A percentile compares a stretch with the other conserved stretches of the same genome.
Conservation (phyloP, 2,113 vertebrate species). For the Melanerpes formicivorus region DNA sequence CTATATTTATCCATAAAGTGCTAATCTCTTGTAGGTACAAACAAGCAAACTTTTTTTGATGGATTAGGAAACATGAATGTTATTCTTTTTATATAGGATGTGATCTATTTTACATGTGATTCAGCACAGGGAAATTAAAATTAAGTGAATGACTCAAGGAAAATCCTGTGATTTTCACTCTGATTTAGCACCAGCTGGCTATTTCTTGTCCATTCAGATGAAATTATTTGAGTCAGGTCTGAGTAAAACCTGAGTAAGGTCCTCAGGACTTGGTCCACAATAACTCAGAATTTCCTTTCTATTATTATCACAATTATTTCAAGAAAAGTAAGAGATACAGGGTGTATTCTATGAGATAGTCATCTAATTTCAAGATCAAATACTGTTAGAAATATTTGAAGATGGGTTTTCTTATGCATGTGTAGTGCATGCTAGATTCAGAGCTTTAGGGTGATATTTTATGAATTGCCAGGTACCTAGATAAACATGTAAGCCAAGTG, state of each 20-base stretch:
- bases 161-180: background rate
- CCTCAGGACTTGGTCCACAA: background rate
- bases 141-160: background rate
- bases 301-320: background rate
- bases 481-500: background rate
- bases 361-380: background rate
- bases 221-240: background rate
- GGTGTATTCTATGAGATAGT: background rate
- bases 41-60: background rate
- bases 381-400: background rate
- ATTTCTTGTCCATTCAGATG: background rate
- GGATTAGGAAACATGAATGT: background rate
- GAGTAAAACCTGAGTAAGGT: slow-evolving; percentile 10
- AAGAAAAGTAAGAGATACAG: background rate
- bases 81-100: background rate
- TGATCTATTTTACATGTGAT: background rate
- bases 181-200: background rate
- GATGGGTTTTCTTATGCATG: background rate
- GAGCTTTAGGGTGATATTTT: background rate
- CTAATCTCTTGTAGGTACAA: background rate
- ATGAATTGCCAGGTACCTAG: background rate
- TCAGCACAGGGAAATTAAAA: background rate
- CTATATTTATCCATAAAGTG: background rate
- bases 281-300: slow-evolving; percentile 24
- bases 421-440: background rate